Percentiles rank a stretch among this genome's conserved stretches.
Conservation (phyloP, 2,797 vertebrate genomes). For the Propithecus deckenii region DNA sequence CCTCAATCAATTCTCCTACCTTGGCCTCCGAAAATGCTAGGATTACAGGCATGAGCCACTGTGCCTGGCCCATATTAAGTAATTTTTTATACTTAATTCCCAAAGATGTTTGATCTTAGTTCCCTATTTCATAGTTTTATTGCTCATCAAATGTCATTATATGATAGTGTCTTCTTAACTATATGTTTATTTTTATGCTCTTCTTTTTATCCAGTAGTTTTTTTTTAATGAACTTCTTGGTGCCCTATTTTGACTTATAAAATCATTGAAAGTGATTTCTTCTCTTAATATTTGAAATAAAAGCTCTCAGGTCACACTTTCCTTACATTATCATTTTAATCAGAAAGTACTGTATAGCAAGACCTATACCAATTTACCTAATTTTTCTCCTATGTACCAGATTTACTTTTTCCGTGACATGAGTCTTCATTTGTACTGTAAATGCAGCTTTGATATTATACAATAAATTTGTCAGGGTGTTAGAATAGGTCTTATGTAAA, state of each 20-base stretch:
- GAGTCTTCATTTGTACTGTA: neutral
- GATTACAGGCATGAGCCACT: no score
- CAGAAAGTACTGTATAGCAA: neutral
- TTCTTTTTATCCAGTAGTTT: neutral
- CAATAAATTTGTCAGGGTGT: neutral
- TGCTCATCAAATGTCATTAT: neutral
- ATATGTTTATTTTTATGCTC: neutral
- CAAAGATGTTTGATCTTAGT: neutral
- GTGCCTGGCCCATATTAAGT: no score
- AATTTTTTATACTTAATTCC: neutral
- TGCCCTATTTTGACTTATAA: neutral
- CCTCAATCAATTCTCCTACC: no score
- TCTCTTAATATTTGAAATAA: neutral
- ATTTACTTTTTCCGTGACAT: neutral
- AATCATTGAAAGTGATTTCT: neutral
- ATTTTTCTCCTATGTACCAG: neutral
- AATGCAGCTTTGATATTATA: neutral
- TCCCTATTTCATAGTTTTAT: neutral
- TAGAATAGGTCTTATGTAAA: neutral
- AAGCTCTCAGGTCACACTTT: neutral
- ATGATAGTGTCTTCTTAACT: neutral
- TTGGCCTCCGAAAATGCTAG: no score
- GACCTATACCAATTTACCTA: neutral
- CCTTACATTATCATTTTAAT: neutral
- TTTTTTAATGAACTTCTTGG: neutral